Evolutionary conservation across 2,113 vertebrate genomes (phyloP), one percentile per base, ranked within the genome.

Genomic region (Oplegnathus fasciatus): DNA sequence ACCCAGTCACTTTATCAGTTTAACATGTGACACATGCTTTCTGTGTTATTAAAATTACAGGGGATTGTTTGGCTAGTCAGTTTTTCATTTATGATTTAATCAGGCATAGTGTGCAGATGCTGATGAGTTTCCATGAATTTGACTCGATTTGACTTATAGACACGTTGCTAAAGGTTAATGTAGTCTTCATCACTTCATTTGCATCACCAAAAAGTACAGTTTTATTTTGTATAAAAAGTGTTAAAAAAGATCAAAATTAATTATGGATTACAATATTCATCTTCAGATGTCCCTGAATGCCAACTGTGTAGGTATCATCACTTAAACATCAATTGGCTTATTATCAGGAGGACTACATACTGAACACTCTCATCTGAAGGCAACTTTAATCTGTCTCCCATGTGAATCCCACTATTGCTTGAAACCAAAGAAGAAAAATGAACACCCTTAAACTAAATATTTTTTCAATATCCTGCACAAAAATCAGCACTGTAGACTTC

Each of bases 381-480:
- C 28, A 46, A 30, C 57, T 70, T 46, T 77, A 54, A 67, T 69
- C 17, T 57, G 4, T 48, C 32, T 37, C 8, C 10, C 5, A 37
- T 73, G 37, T 58, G 28, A 57, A 79, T 79, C 62, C 60, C 40
- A 46, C 15, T 44, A 10, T 24, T 55, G 20, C 37, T 64, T 24
- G 1, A 18, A 84, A 57, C 14, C 28, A 65, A 48, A 30, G 4
- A 28, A 54, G 3, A 86, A 80, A 84, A 74, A 78, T 81, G 2
- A 75, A 67, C 18, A 32, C 6, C 9, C 7, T 26, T 34, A 37
- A 69, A 81, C 24, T 11, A 42, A 40, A 34, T 14, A 2, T 30
- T 71, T 79, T 61, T 37, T 68, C 22, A 80, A 73, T 83, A 68
- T 74, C 9, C 40, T 24, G 54, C 37, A 68, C 34, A 75, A 70